Evolutionary conservation across 2,113 vertebrate genomes (phyloP), one percentile per base, ranked within the genome.

Genomic region (Anarhynchus alexandrinus): DNA sequence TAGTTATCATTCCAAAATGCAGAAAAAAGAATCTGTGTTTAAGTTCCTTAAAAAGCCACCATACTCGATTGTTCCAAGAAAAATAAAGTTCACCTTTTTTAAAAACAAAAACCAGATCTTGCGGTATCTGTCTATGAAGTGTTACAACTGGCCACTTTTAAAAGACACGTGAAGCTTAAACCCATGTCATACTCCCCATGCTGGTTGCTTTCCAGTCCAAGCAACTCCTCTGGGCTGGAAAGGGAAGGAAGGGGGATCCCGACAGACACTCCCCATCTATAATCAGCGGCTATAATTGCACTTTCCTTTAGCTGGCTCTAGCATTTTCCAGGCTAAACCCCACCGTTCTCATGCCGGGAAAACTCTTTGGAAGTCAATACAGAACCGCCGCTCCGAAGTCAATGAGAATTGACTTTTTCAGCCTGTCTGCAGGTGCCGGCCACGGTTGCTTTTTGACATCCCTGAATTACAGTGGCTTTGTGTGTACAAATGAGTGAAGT

Each of bases 331-430:
- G 74, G 76, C 85, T 89, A 81, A 90, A 86, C 59, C 52, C 47
- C 57, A 82, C 55, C 3, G 5, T 83, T 88, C 61, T 25, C 88
- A 84, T 4, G 38, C 59, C 61, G 93, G 64, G 76, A 93, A 71
- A 85, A 32, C 30, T 92, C 86, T 90, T 36, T 38, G 80, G 90
- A 86, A 96, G 80, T 78, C 92, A 59, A 71, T 55, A 62, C 36
- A 80, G 85, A 93, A 18, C 42, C 74, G 49, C 67, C 9, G 18
- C 55, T 72, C 92, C 13, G 0, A 86, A 96, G 76, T 65, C 90
- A 71, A 40, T 43, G 80, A 79, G 91, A 94, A 95, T 16, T 71
- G 94, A 84, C 90, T 89, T 93, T 90, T 95, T 67, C 73, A 82
- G 73, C 40, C 65, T 95, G 72, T 82, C 96, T 72, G 90, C 83